Conservation (phyloP, 2,113 vertebrate species). For the Etheostoma spectabile region DNA sequence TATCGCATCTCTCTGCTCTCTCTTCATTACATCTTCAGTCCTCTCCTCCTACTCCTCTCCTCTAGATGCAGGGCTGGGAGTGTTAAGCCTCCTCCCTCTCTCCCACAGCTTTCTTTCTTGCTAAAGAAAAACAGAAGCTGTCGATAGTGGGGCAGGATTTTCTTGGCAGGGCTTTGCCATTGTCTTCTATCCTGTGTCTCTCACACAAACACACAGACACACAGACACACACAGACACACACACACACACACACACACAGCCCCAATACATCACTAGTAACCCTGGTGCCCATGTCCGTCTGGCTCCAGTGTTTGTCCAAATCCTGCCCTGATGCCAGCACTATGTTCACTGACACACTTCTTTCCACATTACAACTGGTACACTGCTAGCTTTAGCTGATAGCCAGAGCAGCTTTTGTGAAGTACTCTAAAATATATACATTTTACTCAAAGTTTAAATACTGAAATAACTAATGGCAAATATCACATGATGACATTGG, state of each 20-base stretch:
- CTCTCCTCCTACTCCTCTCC: constrained; percentile 16
- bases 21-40: neutral
- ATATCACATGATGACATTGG: neutral
- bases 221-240: neutral
- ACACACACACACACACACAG: constrained; percentile 18
- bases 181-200: constrained; percentile 41
- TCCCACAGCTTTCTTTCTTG: constrained; percentile 75
- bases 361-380: constrained; percentile 28
- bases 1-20: constrained; percentile 28
- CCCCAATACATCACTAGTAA: constrained; percentile 32
- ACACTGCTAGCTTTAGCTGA: constrained; percentile 27
- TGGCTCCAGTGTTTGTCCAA: constrained; percentile 54
- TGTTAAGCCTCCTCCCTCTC: constrained; percentile 33
- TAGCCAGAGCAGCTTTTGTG: constrained; percentile 15
- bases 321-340: constrained; percentile 58
- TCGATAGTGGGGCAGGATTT: constrained; percentile 49
- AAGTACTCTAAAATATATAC: neutral
- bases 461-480: neutral
- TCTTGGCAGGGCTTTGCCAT: constrained; percentile 42
- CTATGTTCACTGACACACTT: constrained; percentile 65
- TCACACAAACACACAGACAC: neutral
- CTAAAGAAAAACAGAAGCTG: constrained; percentile 40
- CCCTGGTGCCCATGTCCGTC: constrained; percentile 49
- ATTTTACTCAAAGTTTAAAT: neutral
- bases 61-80: constrained; percentile 67